A percentile compares a stretch with the other conserved stretches of the same genome.
Evolutionary conservation across 2,113 vertebrate genomes (phyloP).

Genomic region (Echinops telfairi): DNA sequence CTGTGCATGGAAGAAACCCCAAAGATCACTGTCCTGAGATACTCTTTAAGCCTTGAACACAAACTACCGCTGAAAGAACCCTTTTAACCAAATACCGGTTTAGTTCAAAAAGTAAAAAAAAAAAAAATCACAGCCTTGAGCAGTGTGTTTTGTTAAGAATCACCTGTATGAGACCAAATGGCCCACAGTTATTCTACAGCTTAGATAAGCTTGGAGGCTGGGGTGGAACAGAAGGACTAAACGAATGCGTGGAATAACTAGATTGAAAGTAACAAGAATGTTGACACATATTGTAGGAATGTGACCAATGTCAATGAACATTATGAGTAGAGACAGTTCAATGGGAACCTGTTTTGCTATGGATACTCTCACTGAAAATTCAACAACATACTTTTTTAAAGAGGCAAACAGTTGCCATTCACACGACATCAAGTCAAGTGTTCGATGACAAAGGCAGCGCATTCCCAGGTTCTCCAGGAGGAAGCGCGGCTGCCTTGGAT

Average conservation of each 20-base stretch:
- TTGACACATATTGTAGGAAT: not conserved
- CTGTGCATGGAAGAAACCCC: not conserved
- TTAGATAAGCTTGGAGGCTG: not conserved
- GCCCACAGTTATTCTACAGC: not conserved
- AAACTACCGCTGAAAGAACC: not conserved
- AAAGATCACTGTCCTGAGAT: not conserved
- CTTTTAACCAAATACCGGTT: not conserved
- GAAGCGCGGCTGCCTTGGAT: not conserved
- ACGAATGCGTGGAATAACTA: not conserved
- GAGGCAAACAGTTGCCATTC: not conserved
- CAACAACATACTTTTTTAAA: not conserved
- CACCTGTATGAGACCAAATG: not conserved
- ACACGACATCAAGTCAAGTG: not conserved
- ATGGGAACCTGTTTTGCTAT: not conserved
- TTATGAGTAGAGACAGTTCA: not conserved
- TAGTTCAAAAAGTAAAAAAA: not conserved
- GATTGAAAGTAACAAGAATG: not conserved
- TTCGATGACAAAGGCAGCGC: not conserved
- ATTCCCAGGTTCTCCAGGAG: not conserved
- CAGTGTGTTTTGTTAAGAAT: not conserved
- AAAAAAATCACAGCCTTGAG: not conserved
- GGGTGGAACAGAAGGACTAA: not conserved
- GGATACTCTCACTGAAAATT: not conserved
- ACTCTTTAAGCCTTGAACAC: not conserved
- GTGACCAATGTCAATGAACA: not conserved